Percentiles rank a stretch among this genome's conserved stretches.
These are phyloP conservation scores for Drosophila kurseongensis DNA, from an alignment of 1,140 invertebrate genomes.

Conservation along the genomic window DNA sequence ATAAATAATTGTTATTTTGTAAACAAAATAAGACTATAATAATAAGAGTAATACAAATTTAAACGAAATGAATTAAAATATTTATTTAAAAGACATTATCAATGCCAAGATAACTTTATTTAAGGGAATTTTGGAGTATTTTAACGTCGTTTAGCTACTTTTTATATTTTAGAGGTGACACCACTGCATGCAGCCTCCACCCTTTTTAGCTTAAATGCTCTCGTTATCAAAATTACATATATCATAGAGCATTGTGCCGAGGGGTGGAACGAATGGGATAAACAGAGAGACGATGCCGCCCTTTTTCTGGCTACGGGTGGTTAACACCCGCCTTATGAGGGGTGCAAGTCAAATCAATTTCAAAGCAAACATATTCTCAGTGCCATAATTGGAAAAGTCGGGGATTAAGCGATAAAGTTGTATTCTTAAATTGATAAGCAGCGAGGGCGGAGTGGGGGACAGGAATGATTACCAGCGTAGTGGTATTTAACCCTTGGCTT, in stretches of 20 bases:
- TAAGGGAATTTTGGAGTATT: too few species aligned
- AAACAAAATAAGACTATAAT: too few species aligned
- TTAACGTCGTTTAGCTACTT: not conserved
- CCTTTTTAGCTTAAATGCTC: constrained; percentile 54
- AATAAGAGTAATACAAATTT: too few species aligned
- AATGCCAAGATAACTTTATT: too few species aligned
- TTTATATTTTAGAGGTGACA: not conserved
- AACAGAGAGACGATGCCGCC: constrained; percentile 22
- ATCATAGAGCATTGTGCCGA: constrained; percentile 54
- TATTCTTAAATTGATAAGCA: constrained; percentile 53
- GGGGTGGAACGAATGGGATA: constrained; percentile 59
- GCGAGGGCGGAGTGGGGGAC: not conserved
- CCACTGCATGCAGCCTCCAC: constrained; percentile 5
- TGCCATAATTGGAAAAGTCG: constrained; percentile 68
- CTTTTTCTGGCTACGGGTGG: constrained; percentile 65
- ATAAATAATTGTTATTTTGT: too few species aligned
- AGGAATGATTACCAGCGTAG: constrained; percentile 9
- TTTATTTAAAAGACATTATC: too few species aligned
- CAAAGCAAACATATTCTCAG: constrained; percentile 65
- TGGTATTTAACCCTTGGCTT: constrained; percentile 14
- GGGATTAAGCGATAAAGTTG: constrained; percentile 73
- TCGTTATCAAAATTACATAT: constrained; percentile 69
- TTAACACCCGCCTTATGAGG: constrained; percentile 61
- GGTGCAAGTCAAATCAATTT: constrained; percentile 61
- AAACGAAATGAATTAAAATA: too few species aligned